Conservation (phyloP, 2,113 vertebrate species). For the Steatornis caripensis region DNA sequence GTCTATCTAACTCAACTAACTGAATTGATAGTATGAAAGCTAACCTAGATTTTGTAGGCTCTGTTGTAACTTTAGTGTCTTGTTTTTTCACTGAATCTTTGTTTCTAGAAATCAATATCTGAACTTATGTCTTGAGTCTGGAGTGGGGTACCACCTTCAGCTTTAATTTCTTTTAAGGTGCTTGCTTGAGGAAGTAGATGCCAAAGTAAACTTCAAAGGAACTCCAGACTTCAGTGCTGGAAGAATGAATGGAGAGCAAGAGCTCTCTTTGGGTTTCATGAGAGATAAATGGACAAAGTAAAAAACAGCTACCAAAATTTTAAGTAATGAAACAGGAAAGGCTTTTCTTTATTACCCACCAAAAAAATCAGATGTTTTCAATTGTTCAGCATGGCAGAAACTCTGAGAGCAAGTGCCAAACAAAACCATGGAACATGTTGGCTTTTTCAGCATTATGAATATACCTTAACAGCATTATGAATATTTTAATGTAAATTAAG, state of each 20-base stretch:
- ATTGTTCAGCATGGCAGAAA: neutral
- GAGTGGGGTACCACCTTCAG: slow-evolving; percentile 54
- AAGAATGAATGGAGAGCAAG: neutral
- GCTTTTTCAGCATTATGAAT: neutral
- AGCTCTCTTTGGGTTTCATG: slow-evolving; percentile 52
- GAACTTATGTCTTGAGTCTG: slow-evolving; percentile 49
- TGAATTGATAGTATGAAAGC: slow-evolving; percentile 61
- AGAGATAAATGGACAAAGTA: slow-evolving; percentile 36
- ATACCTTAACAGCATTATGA: neutral
- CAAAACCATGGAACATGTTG: neutral
- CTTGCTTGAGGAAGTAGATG: slow-evolving; percentile 69
- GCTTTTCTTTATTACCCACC: neutral
- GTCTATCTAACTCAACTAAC: slow-evolving; percentile 63
- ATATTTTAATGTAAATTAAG: neutral
- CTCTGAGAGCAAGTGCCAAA: slow-evolving; percentile 54
- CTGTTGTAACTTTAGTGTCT: slow-evolving; percentile 64
- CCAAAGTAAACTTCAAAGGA: slow-evolving; percentile 58
- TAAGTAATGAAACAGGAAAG: neutral
- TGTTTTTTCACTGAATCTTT: slow-evolving; percentile 62
- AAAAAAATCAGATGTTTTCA: neutral
- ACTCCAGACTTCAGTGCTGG: slow-evolving; percentile 43
- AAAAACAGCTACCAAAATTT: slow-evolving; percentile 15
- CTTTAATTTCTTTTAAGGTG: slow-evolving; percentile 57
- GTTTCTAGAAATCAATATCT: slow-evolving; percentile 52
- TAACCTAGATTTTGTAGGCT: slow-evolving; percentile 67